Percentiles rank a stretch among this genome's conserved stretches.
Evolutionary conservation across 2,113 vertebrate genomes (phyloP).

Genomic region (Daubentonia madagascariensis): DNA sequence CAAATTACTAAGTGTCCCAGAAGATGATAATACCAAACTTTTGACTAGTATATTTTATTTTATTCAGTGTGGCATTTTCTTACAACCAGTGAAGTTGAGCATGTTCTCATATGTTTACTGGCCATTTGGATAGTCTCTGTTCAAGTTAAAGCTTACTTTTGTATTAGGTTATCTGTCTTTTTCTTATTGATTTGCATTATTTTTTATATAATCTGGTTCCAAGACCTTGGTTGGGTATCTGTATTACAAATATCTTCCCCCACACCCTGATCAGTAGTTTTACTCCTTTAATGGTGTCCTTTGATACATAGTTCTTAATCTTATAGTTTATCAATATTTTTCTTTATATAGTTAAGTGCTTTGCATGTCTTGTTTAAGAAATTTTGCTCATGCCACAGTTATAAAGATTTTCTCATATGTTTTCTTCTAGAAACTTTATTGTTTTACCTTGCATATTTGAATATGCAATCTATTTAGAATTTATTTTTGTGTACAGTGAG

Average conservation of each 20-base stretch:
- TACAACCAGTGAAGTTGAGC: not conserved
- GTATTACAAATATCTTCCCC: not conserved
- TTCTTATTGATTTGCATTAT: not conserved
- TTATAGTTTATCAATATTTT: not conserved
- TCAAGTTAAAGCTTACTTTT: not conserved
- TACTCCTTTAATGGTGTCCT: not conserved
- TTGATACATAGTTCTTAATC: not conserved
- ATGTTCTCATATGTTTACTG: not conserved
- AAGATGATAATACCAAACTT: not conserved
- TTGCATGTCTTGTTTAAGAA: not conserved
- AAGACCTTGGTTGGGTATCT: not conserved
- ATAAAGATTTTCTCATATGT: not conserved
- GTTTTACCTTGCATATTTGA: not conserved
- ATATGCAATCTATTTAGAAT: not conserved
- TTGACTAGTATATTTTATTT: not conserved
- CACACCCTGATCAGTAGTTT: not conserved
- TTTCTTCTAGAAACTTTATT: not conserved
- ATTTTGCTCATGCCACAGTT: not conserved
- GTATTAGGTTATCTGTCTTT: not conserved
- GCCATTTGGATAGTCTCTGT: not conserved
- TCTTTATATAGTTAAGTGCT: not conserved
- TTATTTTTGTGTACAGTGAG: not conserved
- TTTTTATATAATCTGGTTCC: not conserved
- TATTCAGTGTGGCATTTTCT: not conserved
- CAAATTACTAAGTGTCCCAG: not conserved